Percentiles rank a stretch among this genome's conserved stretches.
Conservation (phyloP, 1,140 invertebrate genomes). For the Condylostylus longicornis region DNA sequence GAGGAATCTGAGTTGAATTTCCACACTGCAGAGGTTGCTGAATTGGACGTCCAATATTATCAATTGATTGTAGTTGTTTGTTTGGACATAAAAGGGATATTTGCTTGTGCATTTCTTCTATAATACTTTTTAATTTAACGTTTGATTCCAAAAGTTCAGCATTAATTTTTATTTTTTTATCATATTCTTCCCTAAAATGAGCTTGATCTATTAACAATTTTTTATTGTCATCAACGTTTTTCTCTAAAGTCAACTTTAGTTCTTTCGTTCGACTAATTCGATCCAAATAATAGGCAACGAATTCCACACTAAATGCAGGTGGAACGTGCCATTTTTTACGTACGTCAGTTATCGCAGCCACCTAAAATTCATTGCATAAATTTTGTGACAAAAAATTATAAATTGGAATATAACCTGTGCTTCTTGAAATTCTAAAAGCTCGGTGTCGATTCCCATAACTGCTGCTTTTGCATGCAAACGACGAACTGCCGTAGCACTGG, state of each 20-base stretch:
- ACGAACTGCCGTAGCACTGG: conserved; percentile 75
- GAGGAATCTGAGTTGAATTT: conserved; percentile 18
- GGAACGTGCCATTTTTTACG: conserved; percentile 87
- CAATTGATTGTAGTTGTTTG: conserved; percentile 37
- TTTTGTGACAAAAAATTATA: background rate
- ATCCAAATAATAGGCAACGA: conserved; percentile 86
- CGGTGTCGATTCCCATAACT: conserved; percentile 74
- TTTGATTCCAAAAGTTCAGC: conserved; percentile 16
- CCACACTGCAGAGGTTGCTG: conserved; percentile 24
- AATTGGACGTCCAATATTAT: conserved; percentile 26
- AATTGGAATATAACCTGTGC: conserved; percentile 38
- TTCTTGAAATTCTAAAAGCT: conserved; percentile 62
- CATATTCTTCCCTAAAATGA: conserved; percentile 56
- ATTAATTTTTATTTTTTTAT: conserved; percentile 40
- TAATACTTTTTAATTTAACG: conserved; percentile 32
- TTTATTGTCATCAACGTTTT: conserved; percentile 59
- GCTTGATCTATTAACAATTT: conserved; percentile 56
- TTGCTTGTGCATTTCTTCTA: conserved; percentile 43
- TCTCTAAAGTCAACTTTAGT: conserved; percentile 58
- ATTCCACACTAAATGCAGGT: conserved; percentile 83
- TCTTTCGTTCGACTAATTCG: conserved; percentile 60
- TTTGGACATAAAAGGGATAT: conserved; percentile 41
- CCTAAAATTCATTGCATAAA: conserved; percentile 15
- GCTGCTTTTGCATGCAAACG: conserved; percentile 74
- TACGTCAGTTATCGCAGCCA: conserved; percentile 64